Base-by-base conservation (phyloP, 2,797 vertebrate species). In the Molossus alvarezi region DNA sequence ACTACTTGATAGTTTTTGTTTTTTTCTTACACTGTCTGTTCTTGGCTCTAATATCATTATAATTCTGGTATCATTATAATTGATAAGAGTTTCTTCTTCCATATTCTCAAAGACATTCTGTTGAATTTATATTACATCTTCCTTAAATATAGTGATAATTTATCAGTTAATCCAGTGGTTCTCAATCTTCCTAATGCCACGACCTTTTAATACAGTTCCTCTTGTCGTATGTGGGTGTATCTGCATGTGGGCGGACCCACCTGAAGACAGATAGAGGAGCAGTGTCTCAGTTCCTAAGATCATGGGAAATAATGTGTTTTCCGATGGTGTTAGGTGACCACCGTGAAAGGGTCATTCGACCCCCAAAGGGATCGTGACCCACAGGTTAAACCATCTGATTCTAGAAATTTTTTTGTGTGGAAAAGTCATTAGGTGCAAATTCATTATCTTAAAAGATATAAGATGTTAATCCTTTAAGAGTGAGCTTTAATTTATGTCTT, bases 351-450 rank as follows among this genome's bases (percentile, higher is more conserved):
- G 33, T 33, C 33, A 33, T 33, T 33, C 33, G 33, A 33, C 33
- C 33, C 33, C 2, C 33, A 33, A 33, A 33, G 33, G 33, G 33
- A 33, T 33, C 33, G 33, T 33, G 33, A 33, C 33, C 33, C 33
- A 33, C 33, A 33, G 33, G 51, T 57, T 41, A 37, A 83, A 9
- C 12, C 79, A 84, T 41, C 53, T 60, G 23, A 5, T 55, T 87
- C 10, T 80, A 53, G 41, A 76, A 2, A 18, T 29, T 57, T 51
- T 21, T 65, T 82, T 81, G n/a, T 33, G 13, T 62, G 48, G 18
- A 45, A 90, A 84, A 77, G 25, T 9, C 27, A 23, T 53, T 90
- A 41, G 41, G 23, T 90, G 82, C 17, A 83, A 94, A 89, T 67
- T 48, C 29, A 89, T 18, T 17, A 94, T n/a, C 41, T 90, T 53